phyloP scores from a whole-genome alignment of 2,113 vertebrate genomes.

The Ictalurus punctatus region DNA sequence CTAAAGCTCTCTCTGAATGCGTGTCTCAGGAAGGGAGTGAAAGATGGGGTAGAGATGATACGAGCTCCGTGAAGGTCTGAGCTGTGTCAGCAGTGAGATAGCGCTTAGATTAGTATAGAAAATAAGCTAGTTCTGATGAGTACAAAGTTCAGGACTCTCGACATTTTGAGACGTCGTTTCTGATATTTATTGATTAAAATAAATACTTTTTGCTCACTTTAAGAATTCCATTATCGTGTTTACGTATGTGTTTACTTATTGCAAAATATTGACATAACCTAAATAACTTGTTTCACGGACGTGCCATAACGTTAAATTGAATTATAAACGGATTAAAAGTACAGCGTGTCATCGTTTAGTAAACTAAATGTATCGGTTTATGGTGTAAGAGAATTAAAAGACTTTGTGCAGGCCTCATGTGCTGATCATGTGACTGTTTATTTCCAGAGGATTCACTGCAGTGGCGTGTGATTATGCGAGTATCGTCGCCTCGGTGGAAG shows the following conservation, averaged over 20 bases:
- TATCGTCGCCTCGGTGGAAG: slow-evolving; percentile 69
- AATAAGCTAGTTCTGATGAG: no score
- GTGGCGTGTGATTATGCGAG: slow-evolving; percentile 74
- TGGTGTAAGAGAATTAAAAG: background rate
- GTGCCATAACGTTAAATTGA: background rate
- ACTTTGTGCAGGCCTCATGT: no score
- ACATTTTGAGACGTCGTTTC: background rate
- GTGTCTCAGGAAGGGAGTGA: no score
- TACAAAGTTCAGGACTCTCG: background rate
- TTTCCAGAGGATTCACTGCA: slow-evolving; percentile 69
- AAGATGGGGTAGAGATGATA: no score
- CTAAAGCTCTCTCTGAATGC: no score
- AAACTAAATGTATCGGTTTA: background rate
- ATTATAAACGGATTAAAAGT: background rate
- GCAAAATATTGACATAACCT: background rate
- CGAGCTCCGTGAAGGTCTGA: no score
- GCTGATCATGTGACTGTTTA: background rate
- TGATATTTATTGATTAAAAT: background rate
- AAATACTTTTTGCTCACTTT: background rate
- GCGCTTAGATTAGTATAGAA: no score
- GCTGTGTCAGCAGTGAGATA: no score
- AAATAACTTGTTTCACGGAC: background rate
- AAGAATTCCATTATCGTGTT: background rate
- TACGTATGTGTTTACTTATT: background rate
- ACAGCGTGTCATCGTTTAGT: background rate